Conservation (phyloP, 2,888 invertebrate genomes). For the Entomobrya multifasciata region DNA sequence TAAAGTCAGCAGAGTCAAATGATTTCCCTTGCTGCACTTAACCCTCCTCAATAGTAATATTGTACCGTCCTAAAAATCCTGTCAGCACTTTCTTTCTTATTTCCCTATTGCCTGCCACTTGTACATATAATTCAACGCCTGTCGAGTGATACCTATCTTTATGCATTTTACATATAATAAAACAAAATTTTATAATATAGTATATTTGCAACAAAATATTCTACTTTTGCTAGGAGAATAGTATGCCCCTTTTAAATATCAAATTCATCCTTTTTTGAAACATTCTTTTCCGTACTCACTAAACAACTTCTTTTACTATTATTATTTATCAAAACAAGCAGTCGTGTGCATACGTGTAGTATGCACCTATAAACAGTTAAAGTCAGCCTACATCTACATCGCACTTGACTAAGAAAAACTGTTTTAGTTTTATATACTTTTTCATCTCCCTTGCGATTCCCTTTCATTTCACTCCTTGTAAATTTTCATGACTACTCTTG, state of each 20-base stretch:
- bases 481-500: conserved; percentile 72
- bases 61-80: conserved; percentile 65
- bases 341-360: neutral
- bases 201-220: neutral
- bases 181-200: too few species aligned
- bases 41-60: conserved; percentile 69
- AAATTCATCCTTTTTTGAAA: conserved; percentile 6
- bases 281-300: conserved; percentile 5
- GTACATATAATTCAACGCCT: conserved; percentile 24
- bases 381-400: too few species aligned
- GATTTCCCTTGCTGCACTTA: conserved; percentile 71
- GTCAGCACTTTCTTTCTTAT: conserved; percentile 68
- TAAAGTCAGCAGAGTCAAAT: conserved; percentile 72
- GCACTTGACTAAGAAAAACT: neutral
- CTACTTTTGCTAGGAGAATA: neutral
- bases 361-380: too few species aligned
- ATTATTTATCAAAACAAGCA: conserved; percentile 48
- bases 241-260: conserved; percentile 19
- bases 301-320: conserved; percentile 39
- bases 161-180: neutral
- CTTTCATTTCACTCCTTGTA: conserved; percentile 72
- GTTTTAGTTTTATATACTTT: conserved; percentile 25
- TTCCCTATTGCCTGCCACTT: conserved; percentile 42
- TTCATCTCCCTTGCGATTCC: conserved; percentile 68
- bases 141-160: conserved; percentile 6